phyloP scores from a whole-genome alignment of 1,140 invertebrate genomes.

The Drosophila neocordata region DNA sequence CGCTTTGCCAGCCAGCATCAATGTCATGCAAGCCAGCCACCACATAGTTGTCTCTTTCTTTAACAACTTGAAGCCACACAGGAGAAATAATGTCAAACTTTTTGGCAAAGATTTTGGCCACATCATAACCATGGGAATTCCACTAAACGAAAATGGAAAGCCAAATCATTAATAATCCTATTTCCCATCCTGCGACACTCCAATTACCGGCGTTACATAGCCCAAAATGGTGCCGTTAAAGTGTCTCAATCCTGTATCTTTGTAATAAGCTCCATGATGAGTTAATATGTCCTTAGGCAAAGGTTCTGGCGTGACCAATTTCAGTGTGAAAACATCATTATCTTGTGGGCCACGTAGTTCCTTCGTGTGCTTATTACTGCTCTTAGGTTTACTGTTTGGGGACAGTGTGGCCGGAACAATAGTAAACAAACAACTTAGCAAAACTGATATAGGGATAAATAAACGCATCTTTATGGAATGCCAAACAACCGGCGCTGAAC shows the following conservation, averaged over 20 bases:
- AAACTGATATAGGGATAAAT: slow-evolving; percentile 22
- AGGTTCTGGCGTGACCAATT: slow-evolving; percentile 87
- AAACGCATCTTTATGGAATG: slow-evolving; percentile 36
- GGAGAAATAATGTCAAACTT: slow-evolving; percentile 97
- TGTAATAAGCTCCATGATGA: slow-evolving; percentile 89
- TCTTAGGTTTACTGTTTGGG: slow-evolving; percentile 84
- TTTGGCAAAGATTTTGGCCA: slow-evolving; percentile 93
- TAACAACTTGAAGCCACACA: slow-evolving; percentile 94
- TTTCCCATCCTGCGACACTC: too few relatives aligned
- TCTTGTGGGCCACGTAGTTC: slow-evolving; percentile 86
- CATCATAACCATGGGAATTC: slow-evolving; percentile 97
- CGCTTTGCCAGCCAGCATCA: slow-evolving; percentile 92
- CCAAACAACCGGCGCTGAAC: too few relatives aligned
- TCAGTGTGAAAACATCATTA: slow-evolving; percentile 87
- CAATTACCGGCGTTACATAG: slow-evolving; percentile 94
- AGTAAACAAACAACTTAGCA: slow-evolving; percentile 24
- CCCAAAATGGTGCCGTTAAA: slow-evolving; percentile 90
- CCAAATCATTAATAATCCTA: neutral
- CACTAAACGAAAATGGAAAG: slow-evolving; percentile 87
- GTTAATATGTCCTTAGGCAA: slow-evolving; percentile 89
- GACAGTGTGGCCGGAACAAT: slow-evolving; percentile 82
- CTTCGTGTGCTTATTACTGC: slow-evolving; percentile 60
- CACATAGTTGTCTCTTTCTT: slow-evolving; percentile 85
- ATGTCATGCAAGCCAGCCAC: slow-evolving; percentile 90
- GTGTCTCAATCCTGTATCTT: slow-evolving; percentile 86